Evolutionary conservation across 2,113 vertebrate genomes (phyloP), one percentile per base, ranked within the genome.

Genomic region (Bucco capensis): DNA sequence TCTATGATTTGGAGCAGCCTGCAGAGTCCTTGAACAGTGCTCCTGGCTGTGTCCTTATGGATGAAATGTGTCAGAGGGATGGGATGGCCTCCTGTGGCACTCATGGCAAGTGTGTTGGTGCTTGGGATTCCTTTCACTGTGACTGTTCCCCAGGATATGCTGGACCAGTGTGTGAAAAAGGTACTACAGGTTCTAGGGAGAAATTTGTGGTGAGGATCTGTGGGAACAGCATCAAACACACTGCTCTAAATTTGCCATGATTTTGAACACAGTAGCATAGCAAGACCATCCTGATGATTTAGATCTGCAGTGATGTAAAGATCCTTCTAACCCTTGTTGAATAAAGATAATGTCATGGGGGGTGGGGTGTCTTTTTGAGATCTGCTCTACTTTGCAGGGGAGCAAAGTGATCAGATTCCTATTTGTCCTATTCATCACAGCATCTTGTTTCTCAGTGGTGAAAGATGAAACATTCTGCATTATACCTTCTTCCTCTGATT

Each of bases 91-190:
- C 98, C 46, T 99, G 98, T 76, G 98, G 98, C 1, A n/a, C 86
- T 40, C 97, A 98, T 14, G 98, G 98, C 54, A 98, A 97, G 79
- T 99, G 98, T 79, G 87, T 97, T 56, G 98, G 98, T 16, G 98
- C 97, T 56, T 98, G 98, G 98, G 98, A 97, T 77, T 98, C 97
- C 51, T 98, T 98, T 92, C 98, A 67, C 95, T 99, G 98, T 81
- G 96, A 98, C 83, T 99, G 98, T 35, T 97, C 97, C 70, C 96
- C 98, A 2, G 98, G 98, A 56, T 98, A 97, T 83, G 95, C 79
- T 10, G 98, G 98, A 89, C 96, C 97, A 85, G 96, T 96, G 12
- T 99, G 98, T 96, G 98, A 98, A 58, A 96, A 91, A 84, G 98
- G 98, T 99, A 95, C 89, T 76, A 35, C 46, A 57, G 10, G 35